These are phyloP conservation scores for Botia kubotai DNA, from an alignment of 2,797 vertebrate genomes.

Conservation along the genomic window DNA sequence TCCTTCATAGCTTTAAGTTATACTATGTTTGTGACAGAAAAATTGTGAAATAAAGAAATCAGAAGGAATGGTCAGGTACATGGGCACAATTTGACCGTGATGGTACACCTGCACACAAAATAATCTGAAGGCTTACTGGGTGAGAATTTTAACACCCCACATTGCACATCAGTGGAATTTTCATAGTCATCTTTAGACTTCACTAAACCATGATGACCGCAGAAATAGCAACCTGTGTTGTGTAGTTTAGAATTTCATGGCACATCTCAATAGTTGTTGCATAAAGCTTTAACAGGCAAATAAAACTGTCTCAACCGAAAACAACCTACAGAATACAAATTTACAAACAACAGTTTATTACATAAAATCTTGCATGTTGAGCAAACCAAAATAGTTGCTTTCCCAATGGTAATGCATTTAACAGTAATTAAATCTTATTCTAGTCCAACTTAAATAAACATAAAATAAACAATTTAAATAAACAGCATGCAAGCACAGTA, in stretches of 20 bases:
- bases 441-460: neutral
- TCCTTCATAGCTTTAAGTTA: too few species aligned
- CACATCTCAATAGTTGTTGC: neutral
- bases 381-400: neutral
- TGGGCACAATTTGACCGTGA: neutral
- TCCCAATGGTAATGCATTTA: conserved; percentile 10
- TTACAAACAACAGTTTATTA: neutral
- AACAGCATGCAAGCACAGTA: neutral
- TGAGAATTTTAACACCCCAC: neutral
- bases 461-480: too few species aligned
- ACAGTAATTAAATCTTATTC: conserved; percentile 30
- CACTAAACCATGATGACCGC: neutral
- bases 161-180: conserved; percentile 15
- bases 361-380: conserved; percentile 18
- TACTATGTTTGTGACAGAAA: too few species aligned
- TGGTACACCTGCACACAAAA: neutral
- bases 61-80: neutral
- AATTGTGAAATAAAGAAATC: too few species aligned
- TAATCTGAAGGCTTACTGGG: neutral
- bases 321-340: neutral
- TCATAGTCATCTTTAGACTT: conserved; percentile 10
- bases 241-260: conserved; percentile 4
- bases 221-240: neutral
- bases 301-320: neutral
- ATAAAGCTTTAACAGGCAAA: neutral